Base-by-base conservation (phyloP, 2,888 invertebrate genomes). In the Trichopoda pennipes region DNA sequence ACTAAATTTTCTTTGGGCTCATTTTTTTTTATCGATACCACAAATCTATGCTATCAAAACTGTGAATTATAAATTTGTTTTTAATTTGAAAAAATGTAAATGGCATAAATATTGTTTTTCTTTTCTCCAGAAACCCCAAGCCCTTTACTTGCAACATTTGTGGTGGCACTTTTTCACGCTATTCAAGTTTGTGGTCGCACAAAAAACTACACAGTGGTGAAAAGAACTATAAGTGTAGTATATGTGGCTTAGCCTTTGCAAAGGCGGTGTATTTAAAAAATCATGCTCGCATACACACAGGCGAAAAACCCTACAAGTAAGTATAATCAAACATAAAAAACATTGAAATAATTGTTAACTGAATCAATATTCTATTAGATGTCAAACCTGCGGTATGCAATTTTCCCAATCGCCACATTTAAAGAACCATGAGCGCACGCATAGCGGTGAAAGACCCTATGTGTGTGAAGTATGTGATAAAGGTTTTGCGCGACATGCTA, bases 261-360 rank as follows among this genome's bases (percentile, higher is more conserved):
- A 96, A 96, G 91, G 96, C 96, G 75, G 96, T 96, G n/a, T 96
- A 96, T 92, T 92, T 97, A 85, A 96, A 97, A 90, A 97, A 97
- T 89, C 96, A 97, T 90, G 95, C 96, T 64, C 93, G 96, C 86
- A 96, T 97, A 87, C 96, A 97, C 86, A 96, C 96, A 0, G 96
- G 96, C 61, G 94, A 94, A 88, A 96, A 96, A 89, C 96, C 96
- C 0, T 96, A 96, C 90, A 94, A 94, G 95, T 94, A 89, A 92
- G 92, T 86, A 1, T 0, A 42, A 0, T 56, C 23, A 38, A 8
- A 49, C 64, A 23, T 4, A 19, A 4, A 28, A 35, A 49, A 10
- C 28, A 8, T n/a, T 35, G 10, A 1, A n/a, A 28, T 2, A 32
- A 63, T 3, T 47, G 4, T 47, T n/a, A 17, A 38, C n/a, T 28